Conservation (phyloP, 1,140 invertebrate genomes). For the Drosophila pseudoobscura region DNA sequence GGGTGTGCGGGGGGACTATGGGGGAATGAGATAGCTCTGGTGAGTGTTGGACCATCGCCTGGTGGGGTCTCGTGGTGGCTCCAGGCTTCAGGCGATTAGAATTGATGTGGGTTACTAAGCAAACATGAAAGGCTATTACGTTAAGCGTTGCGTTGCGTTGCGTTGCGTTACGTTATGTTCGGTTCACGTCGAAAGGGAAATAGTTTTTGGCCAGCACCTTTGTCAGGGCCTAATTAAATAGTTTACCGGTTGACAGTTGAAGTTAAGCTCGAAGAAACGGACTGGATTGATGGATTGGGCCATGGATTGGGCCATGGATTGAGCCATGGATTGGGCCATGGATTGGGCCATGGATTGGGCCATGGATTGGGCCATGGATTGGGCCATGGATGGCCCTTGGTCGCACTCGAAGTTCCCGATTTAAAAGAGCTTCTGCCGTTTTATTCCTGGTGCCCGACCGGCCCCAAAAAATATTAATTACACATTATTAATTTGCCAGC, state of each 20-base stretch:
- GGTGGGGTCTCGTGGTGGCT: conserved; percentile 12
- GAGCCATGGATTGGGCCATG: no score
- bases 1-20: no score
- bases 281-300: conserved; percentile 3
- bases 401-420: no score
- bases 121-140: conserved; percentile 82
- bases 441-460: no score
- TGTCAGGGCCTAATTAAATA: conserved; percentile 43
- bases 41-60: conserved; percentile 13
- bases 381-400: no score
- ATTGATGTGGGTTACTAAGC: conserved; percentile 82
- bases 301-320: no score
- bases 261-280: background rate
- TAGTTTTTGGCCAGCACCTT: conserved; percentile 28
- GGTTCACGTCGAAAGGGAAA: conserved; percentile 59
- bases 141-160: conserved; percentile 68
- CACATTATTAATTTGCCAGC: conserved; percentile 76
- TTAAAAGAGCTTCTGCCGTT: no score
- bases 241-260: conserved; percentile 14
- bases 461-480: conserved; percentile 68
- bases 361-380: no score
- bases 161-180: conserved; percentile 49
- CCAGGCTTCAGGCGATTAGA: conserved; percentile 68
- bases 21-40: conserved; percentile 24
- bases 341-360: no score